These are phyloP conservation scores for Petromus typicus DNA, from an alignment of 2,113 vertebrate species.

Conservation along the genomic window DNA sequence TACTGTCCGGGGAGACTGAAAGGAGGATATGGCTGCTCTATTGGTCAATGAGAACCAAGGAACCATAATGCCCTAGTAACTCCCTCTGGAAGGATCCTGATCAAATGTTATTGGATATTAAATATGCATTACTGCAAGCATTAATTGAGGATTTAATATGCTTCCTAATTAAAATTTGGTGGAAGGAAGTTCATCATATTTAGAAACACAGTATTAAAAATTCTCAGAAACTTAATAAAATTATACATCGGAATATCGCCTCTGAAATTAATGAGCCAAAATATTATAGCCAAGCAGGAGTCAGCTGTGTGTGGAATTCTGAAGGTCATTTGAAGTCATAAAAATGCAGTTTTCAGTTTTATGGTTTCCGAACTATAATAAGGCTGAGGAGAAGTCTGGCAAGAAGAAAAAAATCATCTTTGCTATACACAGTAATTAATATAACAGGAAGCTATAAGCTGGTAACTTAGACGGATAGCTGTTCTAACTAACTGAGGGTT, in stretches of 20 bases:
- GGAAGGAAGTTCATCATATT: constrained; percentile 78
- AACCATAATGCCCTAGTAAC: background rate
- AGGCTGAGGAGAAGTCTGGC: constrained; percentile 66
- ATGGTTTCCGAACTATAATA: constrained; percentile 84
- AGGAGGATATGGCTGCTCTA: background rate
- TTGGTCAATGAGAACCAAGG: constrained; percentile 29
- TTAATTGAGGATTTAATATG: constrained; percentile 78
- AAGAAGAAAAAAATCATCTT: constrained; percentile 6
- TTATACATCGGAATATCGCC: constrained; percentile 85
- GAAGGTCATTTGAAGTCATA: constrained; percentile 87
- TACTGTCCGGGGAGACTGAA: background rate
- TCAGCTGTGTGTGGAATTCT: constrained; percentile 82
- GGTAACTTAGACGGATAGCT: constrained; percentile 42
- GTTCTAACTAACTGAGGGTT: constrained; percentile 59
- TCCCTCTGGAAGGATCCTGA: constrained; percentile 76
- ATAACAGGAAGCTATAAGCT: constrained; percentile 63
- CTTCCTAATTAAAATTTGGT: constrained; percentile 74
- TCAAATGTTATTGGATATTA: constrained; percentile 80
- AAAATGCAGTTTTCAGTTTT: constrained; percentile 86
- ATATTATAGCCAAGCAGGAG: constrained; percentile 86
- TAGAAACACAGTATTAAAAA: constrained; percentile 85
- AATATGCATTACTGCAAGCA: constrained; percentile 66
- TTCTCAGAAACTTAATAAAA: constrained; percentile 88
- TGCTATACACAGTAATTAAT: constrained; percentile 50
- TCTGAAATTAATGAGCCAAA: constrained; percentile 89